Conservation (phyloP, 1,140 invertebrate species). For the Drosophila santomea region DNA sequence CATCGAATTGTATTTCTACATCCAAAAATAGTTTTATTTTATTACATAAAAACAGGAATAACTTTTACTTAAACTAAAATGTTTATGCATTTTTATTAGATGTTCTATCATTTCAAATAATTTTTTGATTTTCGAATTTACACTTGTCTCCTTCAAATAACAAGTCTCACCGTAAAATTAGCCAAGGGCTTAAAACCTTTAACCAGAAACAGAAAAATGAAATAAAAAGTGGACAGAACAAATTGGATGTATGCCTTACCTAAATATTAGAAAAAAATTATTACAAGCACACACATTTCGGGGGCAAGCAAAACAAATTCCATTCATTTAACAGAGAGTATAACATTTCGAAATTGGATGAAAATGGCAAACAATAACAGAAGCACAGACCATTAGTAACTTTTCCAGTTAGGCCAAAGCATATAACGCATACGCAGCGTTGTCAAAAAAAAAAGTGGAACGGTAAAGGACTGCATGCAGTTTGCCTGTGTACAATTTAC, state of each 20-base stretch:
- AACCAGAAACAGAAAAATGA: conserved; percentile 7
- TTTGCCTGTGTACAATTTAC: conserved; percentile 14
- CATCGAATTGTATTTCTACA: too few relatives aligned
- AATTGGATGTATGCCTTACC: conserved; percentile 5
- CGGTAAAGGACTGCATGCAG: background rate
- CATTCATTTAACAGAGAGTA: conserved; percentile 34
- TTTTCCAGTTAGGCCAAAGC: conserved; percentile 42
- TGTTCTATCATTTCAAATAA: background rate
- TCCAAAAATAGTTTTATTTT: too few relatives aligned
- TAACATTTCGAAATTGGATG: conserved; percentile 37
- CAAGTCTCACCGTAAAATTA: background rate
- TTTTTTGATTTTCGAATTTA: background rate
- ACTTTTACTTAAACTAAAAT: too few relatives aligned
- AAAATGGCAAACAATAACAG: conserved; percentile 43
- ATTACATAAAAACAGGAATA: too few relatives aligned
- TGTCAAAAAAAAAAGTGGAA: conserved; percentile 2
- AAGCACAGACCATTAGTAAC: conserved; percentile 53
- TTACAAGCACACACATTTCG: conserved; percentile 27
- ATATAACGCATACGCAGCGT: conserved; percentile 48
- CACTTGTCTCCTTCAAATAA: too few relatives aligned
- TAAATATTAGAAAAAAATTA: conserved; percentile 27
- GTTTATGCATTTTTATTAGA: too few relatives aligned
- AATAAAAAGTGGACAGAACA: conserved; percentile 13
- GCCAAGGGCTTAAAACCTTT: background rate
- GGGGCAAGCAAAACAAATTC: conserved; percentile 39